Conservation (phyloP, 2,797 vertebrate genomes). For the Malacoctenus gilli region DNA sequence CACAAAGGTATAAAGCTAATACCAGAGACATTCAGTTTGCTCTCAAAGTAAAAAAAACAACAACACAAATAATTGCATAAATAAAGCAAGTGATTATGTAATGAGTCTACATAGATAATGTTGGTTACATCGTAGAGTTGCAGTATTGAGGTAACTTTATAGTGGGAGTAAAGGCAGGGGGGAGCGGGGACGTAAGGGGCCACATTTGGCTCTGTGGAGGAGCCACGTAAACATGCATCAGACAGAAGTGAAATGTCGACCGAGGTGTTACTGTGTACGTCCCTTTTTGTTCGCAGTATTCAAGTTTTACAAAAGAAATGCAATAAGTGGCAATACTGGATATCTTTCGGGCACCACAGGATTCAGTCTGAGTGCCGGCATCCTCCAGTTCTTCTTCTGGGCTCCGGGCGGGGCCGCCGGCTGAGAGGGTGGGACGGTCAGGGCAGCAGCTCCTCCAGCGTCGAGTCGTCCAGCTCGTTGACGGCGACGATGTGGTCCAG, state of each 20-base stretch:
- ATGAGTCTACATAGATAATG: conserved; percentile 48
- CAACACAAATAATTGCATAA: conserved; percentile 77
- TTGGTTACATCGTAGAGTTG: conserved; percentile 46
- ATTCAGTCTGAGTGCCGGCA: conserved; percentile 11
- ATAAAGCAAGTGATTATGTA: conserved; percentile 56
- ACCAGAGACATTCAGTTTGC: conserved; percentile 76
- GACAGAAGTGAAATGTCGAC: conserved; percentile 44
- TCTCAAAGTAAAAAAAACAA: conserved; percentile 59
- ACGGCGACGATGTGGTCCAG: conserved; percentile 90
- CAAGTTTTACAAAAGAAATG: conserved; percentile 53
- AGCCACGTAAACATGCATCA: conserved; percentile 56
- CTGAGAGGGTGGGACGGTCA: conserved; percentile 13
- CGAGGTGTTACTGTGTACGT: conserved; percentile 55
- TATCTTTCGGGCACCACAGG: conserved; percentile 19
- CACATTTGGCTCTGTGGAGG: no score
- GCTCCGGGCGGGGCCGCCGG: not conserved
- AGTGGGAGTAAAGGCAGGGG: conserved; percentile 29
- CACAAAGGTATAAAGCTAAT: conserved; percentile 71
- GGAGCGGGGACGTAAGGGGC: not conserved
- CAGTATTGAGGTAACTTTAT: conserved; percentile 67
- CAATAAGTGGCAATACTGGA: conserved; percentile 42
- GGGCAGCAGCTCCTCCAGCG: conserved; percentile 82
- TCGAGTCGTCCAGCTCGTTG: conserved; percentile 87
- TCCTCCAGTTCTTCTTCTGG: not conserved
- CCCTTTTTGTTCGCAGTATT: conserved; percentile 52